Conservation (phyloP, 2,797 vertebrate species). For the Pseudomugil gertrudae region DNA sequence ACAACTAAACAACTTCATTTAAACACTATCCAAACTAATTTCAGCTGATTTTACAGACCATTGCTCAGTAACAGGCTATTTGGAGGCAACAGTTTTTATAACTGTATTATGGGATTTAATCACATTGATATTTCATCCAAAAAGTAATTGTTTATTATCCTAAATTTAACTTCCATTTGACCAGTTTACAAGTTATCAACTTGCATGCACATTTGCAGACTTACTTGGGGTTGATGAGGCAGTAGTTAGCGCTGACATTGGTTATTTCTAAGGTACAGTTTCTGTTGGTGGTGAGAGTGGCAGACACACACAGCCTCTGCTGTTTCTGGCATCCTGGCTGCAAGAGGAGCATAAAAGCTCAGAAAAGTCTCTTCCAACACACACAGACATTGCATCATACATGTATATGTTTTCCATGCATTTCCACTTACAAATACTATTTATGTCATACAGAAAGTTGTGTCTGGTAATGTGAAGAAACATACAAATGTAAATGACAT, state of each 20-base stretch:
- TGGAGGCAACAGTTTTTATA: neutral
- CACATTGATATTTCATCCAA: neutral
- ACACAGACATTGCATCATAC: neutral
- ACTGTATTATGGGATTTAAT: neutral
- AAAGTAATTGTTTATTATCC: neutral
- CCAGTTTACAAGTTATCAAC: neutral
- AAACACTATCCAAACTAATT: neutral
- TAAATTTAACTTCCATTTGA: neutral
- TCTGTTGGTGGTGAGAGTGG: conserved; percentile 76
- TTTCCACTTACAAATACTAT: neutral
- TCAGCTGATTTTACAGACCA: neutral
- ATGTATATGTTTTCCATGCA: neutral
- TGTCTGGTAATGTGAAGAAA: too few relatives aligned
- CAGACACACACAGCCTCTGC: conserved; percentile 78
- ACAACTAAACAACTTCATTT: neutral
- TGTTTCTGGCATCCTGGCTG: conserved; percentile 71
- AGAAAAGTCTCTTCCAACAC: conserved; percentile 8
- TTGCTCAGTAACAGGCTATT: neutral
- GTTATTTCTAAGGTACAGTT: conserved; percentile 79
- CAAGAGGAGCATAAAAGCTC: conserved; percentile 27
- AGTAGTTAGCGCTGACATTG: conserved; percentile 66
- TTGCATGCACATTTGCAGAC: conserved; percentile 26
- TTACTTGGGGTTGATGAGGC: conserved; percentile 81
- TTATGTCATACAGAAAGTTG: neutral
- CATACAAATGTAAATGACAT: neutral